Evolutionary conservation across 2,797 vertebrate species (phyloP), one percentile per base, ranked within the genome.

Genomic region (Hapalemur alaotrensis): DNA sequence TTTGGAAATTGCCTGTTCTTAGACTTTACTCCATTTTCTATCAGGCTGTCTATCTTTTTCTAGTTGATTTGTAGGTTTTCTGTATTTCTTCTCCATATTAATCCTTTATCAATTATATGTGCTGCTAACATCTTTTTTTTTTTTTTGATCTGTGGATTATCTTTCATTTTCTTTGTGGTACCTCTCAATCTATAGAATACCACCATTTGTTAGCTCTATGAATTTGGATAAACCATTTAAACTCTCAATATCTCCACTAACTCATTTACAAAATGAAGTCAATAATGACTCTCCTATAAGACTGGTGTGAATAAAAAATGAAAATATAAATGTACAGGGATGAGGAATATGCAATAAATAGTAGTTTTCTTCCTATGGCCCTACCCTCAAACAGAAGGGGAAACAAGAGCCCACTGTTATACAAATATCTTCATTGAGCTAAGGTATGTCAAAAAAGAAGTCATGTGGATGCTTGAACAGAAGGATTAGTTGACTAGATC

Each of bases 81-180:
- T 61, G 17, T 38, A 81, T 88, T 81, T 82, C 30, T 67, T 94
- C 41, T 79, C 32, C n/a, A 73, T 73, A 85, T 73, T 80, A 92
- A 92, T 79, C 18, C 8, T 93, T 89, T 80, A 14, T 52, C 63
- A 69, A 9, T 73, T 78, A 30, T 67, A 91, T 43, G 30, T 8
- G 30, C 73, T 83, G 38, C 17, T 78, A 82, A 46, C 43, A 78
- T 93, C 38, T 80, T 93, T 25, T 89, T 85, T 87, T 80, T 93
- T 25, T 89, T 85, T 87, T 52, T 14, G 14, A 79, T 65, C 38
- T 89, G 38, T 67, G 59, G 38, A 57, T 89, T 87, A 91, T 32
- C 46, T 92, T 93, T 96, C 18, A 46, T 32, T 93, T 93, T 94
- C 67, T 91, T 91, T 93, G 43, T n/a, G 11, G 52, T 86, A 8